Conservation (phyloP, 2,113 vertebrate genomes). For the Aspiorhynchus laticeps region DNA sequence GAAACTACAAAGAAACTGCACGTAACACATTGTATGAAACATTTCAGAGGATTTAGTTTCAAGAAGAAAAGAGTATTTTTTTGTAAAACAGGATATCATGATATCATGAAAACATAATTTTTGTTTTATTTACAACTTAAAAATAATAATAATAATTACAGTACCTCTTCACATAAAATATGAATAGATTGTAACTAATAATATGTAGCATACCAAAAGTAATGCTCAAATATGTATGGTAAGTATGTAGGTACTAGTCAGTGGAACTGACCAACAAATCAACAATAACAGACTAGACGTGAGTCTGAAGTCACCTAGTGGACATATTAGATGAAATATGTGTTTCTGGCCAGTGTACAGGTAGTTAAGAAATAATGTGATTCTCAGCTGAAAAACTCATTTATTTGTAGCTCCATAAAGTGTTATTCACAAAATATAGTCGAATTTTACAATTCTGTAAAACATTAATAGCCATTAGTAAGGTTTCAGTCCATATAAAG, state of each 20-base stretch:
- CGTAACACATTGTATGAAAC: too few relatives aligned
- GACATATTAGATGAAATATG: background rate
- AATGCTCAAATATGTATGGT: background rate
- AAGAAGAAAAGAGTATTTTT: too few relatives aligned
- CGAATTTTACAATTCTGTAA: slow-evolving; percentile 5
- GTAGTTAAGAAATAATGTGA: background rate
- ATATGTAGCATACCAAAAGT: background rate
- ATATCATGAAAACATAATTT: too few relatives aligned
- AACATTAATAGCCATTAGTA: slow-evolving; percentile 16
- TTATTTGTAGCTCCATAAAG: background rate
- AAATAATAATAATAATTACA: too few relatives aligned
- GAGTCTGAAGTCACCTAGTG: background rate
- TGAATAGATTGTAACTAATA: background rate
- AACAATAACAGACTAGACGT: background rate
- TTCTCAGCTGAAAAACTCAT: background rate
- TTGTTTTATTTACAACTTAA: too few relatives aligned
- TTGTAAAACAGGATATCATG: too few relatives aligned
- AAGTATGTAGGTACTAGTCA: background rate
- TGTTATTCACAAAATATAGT: slow-evolving; percentile 3
- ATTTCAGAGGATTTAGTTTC: too few relatives aligned
- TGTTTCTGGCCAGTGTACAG: background rate
- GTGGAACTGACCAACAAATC: background rate
- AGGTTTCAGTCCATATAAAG: background rate
- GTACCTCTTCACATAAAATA: too few relatives aligned
- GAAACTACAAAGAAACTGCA: too few relatives aligned